phyloP scores from a whole-genome alignment of 2,113 vertebrate genomes.

The Notothenia rossii region DNA sequence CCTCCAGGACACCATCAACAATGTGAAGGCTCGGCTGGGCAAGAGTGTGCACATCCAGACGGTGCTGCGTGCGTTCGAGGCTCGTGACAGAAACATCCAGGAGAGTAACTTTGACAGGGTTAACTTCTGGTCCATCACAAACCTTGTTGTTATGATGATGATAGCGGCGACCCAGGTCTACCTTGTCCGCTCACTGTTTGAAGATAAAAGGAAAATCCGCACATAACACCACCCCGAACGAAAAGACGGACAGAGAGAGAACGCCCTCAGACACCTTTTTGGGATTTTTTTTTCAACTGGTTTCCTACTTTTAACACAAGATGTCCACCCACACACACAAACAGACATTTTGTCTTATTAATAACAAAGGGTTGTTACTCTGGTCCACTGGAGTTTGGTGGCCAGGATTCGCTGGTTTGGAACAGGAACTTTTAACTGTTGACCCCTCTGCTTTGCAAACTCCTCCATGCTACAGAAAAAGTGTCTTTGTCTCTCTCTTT shows the following conservation, averaged over 20 bases:
- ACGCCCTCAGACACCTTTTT: constrained; percentile 6
- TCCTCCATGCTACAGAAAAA: constrained; percentile 1
- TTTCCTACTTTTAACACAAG: constrained; percentile 12
- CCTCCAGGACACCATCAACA: constrained; percentile 94
- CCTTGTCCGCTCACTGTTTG: constrained; percentile 94
- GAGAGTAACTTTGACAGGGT: constrained; percentile 96
- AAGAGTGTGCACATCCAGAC: constrained; percentile 97
- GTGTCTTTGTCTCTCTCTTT: not conserved
- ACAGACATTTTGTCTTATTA: constrained; percentile 7
- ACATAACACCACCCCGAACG: constrained; percentile 81
- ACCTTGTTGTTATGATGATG: constrained; percentile 90
- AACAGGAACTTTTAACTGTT: constrained; percentile 13
- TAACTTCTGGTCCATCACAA: constrained; percentile 94
- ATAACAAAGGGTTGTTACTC: constrained; percentile 21
- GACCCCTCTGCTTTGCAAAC: not conserved
- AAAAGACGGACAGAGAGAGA: constrained; percentile 16
- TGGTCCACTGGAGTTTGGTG: constrained; percentile 29
- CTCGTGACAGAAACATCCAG: constrained; percentile 96
- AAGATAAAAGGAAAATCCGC: constrained; percentile 93
- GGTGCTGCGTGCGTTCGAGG: constrained; percentile 94
- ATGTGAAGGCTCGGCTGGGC: constrained; percentile 92
- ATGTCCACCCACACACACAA: constrained; percentile 14
- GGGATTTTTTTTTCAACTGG: not conserved
- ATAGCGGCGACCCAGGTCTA: constrained; percentile 94
- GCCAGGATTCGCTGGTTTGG: constrained; percentile 24